Evolutionary conservation across 1,140 invertebrate species (phyloP), one percentile per base, ranked within the genome.

Genomic region (Ceratosolen fusciceps): DNA sequence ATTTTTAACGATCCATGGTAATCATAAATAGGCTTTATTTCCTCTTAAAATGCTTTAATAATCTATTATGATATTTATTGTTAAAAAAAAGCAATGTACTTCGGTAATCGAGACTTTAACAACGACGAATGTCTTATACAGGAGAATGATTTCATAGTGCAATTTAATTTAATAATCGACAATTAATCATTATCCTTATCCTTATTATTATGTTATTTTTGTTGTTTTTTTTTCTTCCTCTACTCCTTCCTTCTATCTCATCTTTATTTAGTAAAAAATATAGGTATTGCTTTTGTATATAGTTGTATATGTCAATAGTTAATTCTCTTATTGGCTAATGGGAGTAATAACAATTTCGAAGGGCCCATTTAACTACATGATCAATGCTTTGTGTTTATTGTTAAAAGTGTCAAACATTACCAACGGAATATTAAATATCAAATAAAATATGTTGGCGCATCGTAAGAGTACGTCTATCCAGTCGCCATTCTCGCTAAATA

Each of bases 41-140:
- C 29, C 14, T 39, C 31, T 49, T 65, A 21, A 77, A 70, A 56
- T 58, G 12, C 68, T 68, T 79, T 68, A 68, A 74, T 37, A 72
- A 54, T 54, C 21, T 67, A 67, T 67, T 19, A n/a, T n/a, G n/a
- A 54, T 65, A 73, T 71, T 73, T 39, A 74, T 26, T 5, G 54
- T 68, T 74, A 79, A 79, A 77, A 74, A 74, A 77, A 74, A 74
- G 67, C 73, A 68, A 82, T 83, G 71, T 77, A 83, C 81, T 34
- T 74, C 80, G 65, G 80, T 83, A 82, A 84, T 82, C 72, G 80
- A 83, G 80, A 81, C 80, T 81, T 84, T 82, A 80, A 81, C 71
- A 54, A 74, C 31, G 65, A 60, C n/a, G n/a, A n/a, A n/a, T n/a
- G n/a, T 65, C 34, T 70, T 72, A 29, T 67, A 58, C 29, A 76